These are phyloP conservation scores for Anguilla japonica DNA, from an alignment of 2,113 vertebrate species.

Conservation along the genomic window DNA sequence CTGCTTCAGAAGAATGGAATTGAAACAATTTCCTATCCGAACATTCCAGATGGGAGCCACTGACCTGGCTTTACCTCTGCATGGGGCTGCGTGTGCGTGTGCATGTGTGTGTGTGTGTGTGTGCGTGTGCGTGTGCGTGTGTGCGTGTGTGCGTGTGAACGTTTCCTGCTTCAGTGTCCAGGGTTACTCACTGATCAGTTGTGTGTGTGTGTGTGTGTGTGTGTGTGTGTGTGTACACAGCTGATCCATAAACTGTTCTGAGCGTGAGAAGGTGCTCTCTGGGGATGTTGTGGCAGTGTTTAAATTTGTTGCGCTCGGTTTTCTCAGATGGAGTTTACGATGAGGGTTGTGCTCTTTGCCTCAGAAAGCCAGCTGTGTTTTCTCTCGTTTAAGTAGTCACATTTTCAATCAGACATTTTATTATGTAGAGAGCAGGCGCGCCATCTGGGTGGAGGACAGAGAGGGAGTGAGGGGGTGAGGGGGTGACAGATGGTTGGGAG, in stretches of 20 bases:
- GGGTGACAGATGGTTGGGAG: no score
- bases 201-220: not conserved
- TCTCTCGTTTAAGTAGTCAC: no score
- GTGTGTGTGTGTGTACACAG: not conserved
- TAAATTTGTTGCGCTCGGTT: not conserved
- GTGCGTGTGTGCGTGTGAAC: not conserved
- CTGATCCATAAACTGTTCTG: not conserved
- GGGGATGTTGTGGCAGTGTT: not conserved
- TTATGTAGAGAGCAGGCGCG: no score
- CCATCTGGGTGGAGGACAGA: no score
- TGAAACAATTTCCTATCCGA: not conserved
- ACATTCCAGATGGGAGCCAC: not conserved
- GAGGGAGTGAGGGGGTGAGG: no score
- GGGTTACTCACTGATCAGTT: no score
- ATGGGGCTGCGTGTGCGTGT: not conserved
- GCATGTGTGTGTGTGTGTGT: not conserved
- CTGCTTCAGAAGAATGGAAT: not conserved
- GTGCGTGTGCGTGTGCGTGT: slow-evolving; percentile 9
- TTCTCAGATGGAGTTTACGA: not conserved
- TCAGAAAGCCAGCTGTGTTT: no score
- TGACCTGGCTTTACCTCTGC: not conserved
- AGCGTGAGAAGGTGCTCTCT: no score
- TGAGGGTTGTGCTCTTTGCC: not conserved
- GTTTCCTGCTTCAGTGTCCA: not conserved
- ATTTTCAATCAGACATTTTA: no score